Percentiles rank a stretch among this genome's conserved stretches.
Conservation (phyloP, 30 jellyfish, hydroid and myxozoan species). For the Pelagia noctiluca region DNA sequence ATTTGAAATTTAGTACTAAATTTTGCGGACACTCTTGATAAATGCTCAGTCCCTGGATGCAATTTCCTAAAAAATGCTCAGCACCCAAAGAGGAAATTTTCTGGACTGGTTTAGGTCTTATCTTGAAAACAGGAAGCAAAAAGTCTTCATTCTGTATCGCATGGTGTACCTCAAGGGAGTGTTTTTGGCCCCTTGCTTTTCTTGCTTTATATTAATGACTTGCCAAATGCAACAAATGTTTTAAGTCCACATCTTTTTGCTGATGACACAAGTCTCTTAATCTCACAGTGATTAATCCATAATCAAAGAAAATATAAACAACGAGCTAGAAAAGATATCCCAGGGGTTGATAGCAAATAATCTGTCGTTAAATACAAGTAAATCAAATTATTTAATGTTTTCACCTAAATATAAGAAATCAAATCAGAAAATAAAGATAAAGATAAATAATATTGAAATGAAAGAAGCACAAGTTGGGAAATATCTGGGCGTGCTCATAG, state of each 20-base stretch:
- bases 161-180: too few relatives aligned
- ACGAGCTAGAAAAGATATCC: not conserved
- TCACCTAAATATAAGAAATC: not conserved
- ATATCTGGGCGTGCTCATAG: constrained; percentile 12
- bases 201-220: not conserved
- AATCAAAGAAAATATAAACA: not conserved
- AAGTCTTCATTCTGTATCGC: too few relatives aligned
- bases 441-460: constrained; percentile 1
- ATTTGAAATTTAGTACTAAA: too few relatives aligned
- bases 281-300: not conserved
- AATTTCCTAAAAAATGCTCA: too few relatives aligned
- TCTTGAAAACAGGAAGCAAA: too few relatives aligned
- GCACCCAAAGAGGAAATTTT: not conserved
- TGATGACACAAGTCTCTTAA: not conserved
- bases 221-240: not conserved
- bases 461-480: not conserved
- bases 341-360: constrained; percentile 11
- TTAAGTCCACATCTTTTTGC: constrained; percentile 11
- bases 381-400: not conserved
- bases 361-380: not conserved
- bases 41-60: too few relatives aligned
- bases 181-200: too few relatives aligned
- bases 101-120: not conserved
- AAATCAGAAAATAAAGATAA: not conserved
- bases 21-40: too few relatives aligned